Percentiles rank a stretch among this genome's conserved stretches.
phyloP scores from a whole-genome alignment of 2,888 invertebrate species.

The Campoletis raptor region DNA sequence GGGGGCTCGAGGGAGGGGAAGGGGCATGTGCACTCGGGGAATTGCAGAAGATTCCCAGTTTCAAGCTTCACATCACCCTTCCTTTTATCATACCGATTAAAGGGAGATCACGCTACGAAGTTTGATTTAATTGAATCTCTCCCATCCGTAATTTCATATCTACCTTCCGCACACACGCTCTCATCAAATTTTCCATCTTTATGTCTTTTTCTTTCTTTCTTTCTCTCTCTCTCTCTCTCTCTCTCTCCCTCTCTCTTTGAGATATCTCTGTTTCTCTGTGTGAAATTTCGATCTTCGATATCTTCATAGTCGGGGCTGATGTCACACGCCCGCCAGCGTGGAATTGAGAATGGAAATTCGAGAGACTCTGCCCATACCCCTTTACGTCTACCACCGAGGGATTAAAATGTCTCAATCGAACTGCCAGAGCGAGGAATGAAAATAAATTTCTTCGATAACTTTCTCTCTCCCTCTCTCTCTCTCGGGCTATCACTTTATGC shows the following conservation, averaged over 20 bases:
- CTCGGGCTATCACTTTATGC: neutral
- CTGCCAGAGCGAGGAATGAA: conserved; percentile 29
- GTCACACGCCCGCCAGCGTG: conserved; percentile 52
- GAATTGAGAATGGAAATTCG: conserved; percentile 68
- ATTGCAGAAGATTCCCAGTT: conserved; percentile 44
- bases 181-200: conserved; percentile 52
- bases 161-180: conserved; percentile 82
- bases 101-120: conserved; percentile 77
- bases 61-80: conserved; percentile 37
- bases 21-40: conserved; percentile 41
- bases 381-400: conserved; percentile 15
- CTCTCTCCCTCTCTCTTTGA: conserved; percentile 36
- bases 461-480: neutral
- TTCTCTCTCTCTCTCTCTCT: conserved; percentile 43
- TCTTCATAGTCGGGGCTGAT: conserved; percentile 58
- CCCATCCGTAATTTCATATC: conserved; percentile 83
- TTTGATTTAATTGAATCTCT: conserved; percentile 84
- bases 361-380: conserved; percentile 15
- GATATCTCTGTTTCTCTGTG: conserved; percentile 57
- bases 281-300: conserved; percentile 77
- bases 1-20: neutral
- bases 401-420: conserved; percentile 43
- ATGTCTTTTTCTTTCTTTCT: conserved; percentile 33
- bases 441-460: conserved; percentile 44
- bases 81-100: conserved; percentile 79